phyloP scores from a whole-genome alignment of 2,113 vertebrate species.

The Ceyx margarethae region DNA sequence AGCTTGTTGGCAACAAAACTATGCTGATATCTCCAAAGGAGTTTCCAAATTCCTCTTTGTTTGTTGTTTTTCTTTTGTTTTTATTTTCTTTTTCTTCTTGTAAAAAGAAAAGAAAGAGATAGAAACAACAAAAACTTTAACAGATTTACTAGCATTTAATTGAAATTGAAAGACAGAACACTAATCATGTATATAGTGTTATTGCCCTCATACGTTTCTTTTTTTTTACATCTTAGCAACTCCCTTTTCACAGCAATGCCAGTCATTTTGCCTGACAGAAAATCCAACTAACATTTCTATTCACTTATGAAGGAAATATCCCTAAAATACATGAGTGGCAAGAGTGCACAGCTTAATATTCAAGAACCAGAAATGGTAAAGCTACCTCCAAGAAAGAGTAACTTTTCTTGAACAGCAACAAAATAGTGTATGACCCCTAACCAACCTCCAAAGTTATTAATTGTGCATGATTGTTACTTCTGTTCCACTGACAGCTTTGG shows the following conservation, averaged over 20 bases:
- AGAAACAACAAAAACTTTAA: slow-evolving; percentile 22
- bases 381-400: background rate
- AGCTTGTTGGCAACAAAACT: slow-evolving; percentile 67
- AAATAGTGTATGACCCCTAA: background rate
- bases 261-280: background rate
- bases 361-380: background rate
- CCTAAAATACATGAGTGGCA: background rate
- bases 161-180: background rate
- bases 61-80: background rate
- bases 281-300: background rate
- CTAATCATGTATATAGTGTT: background rate
- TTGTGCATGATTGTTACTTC: background rate
- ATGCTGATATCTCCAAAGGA: slow-evolving; percentile 65
- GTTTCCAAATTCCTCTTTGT: slow-evolving; percentile 63
- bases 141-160: slow-evolving; percentile 27
- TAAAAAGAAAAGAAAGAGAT: background rate
- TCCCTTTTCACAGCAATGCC: background rate
- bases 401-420: background rate
- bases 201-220: background rate
- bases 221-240: background rate
- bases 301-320: background rate
- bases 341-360: background rate
- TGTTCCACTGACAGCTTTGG: background rate
- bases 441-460: background rate
- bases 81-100: background rate